Base-by-base conservation (phyloP, 1,140 invertebrate genomes). In the Solenopsis invicta region DNA sequence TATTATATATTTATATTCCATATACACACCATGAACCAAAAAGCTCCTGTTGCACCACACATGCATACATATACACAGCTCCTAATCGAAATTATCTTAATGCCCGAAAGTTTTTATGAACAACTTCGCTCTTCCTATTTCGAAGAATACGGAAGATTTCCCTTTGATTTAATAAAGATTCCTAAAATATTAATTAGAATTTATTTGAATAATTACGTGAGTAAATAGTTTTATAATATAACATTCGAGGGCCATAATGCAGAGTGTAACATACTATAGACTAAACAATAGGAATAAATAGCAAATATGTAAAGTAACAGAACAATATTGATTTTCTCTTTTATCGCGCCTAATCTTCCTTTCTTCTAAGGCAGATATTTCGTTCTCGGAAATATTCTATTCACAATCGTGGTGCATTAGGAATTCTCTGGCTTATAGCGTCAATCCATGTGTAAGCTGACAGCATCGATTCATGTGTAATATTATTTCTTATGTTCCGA, bases 1-100 rank as follows among this genome's bases (percentile, higher is more conserved):
- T 86, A 86, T 81, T 59, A 52, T 86, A 86, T 89, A 81, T 81
- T 81, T 88, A 71, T 82, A 87, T 77, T 74, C 71, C 75, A 69
- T 34, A 78, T 24, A 88, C 52, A 64, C 88, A 90, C 76, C 87
- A 88, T 64, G 61, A 90, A 90, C 89, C 89, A 90, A 90, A 86
- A 90, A 90, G 85, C 75, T 90, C 76, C 89, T 86, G 59, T 48
- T 90, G 87, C 89, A 90, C 82, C 77, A 88, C 29, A 29, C 29
- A 29, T n/a, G n/a, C 29, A 29, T 29, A 29, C 29, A 29, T 29
- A 29, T 29, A 29, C 29, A 29, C 29, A 29, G 48, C 6, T 77
- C 41, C 24, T 72, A 34, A 24, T 45, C 21, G 37, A 81, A 45
- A 41, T 90, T 29, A 76, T 76, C n/a, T 77, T 76, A 59, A 77